Evolutionary conservation across 2,797 vertebrate genomes (phyloP), one percentile per base, ranked within the genome.

Genomic region (Capromys pilorides): DNA sequence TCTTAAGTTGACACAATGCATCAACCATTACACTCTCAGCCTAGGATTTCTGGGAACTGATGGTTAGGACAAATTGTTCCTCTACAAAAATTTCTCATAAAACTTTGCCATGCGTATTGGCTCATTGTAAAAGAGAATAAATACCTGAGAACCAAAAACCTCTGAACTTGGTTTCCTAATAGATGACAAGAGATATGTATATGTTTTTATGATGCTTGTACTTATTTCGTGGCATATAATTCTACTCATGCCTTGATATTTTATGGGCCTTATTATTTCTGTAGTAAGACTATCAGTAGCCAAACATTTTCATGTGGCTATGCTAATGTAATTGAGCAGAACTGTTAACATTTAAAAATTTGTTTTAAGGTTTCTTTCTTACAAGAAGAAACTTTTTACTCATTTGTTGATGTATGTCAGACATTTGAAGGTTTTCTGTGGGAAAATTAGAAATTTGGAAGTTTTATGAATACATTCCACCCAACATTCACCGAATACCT

Each of bases 41-140:
- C 45, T 66, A 6, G 9, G 57, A 79, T 92, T 94, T 92, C 49
- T 36, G 45, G 45, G 51, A 89, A 82, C 54, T 86, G 49, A 41
- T 64, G 33, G 84, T 90, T 22, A 88, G 75, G 45, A 95, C 64
- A 94, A 69, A 93, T 49, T 67, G 62, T 93, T 91, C 71, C 36
- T 92, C 26, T 54, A 21, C 62, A 54, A 81, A 89, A 21, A n/a
- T n/a, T n/a, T n/a, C 69, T 94, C 54, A 96, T 31, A 73, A 77
- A 85, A 28, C n/a, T 95, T 89, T 91, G 75, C 33, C 51, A 18
- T 86, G 64, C 64, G 19, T 41, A 78, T 83, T 90, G 81, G 33
- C 26, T 45, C 61, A 54, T 39, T 61, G 45, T 33, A n/a, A 6
- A 77, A 85, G 41, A 75, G n/a, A 75, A 82, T 78, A 77, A 89